Evolutionary conservation across 1,140 invertebrate species (phyloP).

Genomic region (Dendroctonus valens): DNA sequence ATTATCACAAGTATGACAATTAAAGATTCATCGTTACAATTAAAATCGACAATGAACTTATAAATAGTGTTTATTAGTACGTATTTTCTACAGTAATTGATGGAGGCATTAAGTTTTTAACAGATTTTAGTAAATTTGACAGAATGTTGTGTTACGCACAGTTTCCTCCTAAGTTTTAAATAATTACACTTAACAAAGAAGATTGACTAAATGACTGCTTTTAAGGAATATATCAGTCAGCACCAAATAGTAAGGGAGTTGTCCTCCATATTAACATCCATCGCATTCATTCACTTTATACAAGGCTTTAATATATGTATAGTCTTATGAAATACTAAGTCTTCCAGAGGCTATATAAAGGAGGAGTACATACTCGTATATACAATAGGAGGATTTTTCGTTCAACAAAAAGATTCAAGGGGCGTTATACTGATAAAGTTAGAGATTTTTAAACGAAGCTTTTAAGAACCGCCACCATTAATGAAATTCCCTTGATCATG

Average conservation of each 20-base stretch:
- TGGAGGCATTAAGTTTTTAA: too few species aligned
- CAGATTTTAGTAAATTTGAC: constrained; percentile 20
- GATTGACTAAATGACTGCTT: constrained; percentile 41
- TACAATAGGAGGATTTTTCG: constrained; percentile 38
- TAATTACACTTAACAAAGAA: constrained; percentile 28
- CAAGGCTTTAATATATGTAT: constrained; percentile 47
- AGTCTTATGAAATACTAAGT: constrained; percentile 48
- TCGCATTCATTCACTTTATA: constrained; percentile 49
- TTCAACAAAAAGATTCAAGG: constrained; percentile 41
- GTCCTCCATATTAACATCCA: constrained; percentile 40
- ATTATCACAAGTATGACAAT: too few species aligned
- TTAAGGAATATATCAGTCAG: constrained; percentile 47
- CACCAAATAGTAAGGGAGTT: constrained; percentile 46
- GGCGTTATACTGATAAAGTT: constrained; percentile 8
- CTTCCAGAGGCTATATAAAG: constrained; percentile 49
- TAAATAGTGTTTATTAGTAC: too few species aligned
- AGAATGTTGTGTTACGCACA: constrained; percentile 36
- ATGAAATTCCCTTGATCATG: constrained; percentile 46
- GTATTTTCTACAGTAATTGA: too few species aligned
- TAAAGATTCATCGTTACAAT: too few species aligned
- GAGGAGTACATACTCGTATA: constrained; percentile 38
- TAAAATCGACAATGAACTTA: too few species aligned
- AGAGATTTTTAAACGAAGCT: constrained; percentile 25
- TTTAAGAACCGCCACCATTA: constrained; percentile 47
- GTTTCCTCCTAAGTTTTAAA: constrained; percentile 27